phyloP scores from a whole-genome alignment of 1,140 invertebrate genomes.

The Thaumetopoea pityocampa region DNA sequence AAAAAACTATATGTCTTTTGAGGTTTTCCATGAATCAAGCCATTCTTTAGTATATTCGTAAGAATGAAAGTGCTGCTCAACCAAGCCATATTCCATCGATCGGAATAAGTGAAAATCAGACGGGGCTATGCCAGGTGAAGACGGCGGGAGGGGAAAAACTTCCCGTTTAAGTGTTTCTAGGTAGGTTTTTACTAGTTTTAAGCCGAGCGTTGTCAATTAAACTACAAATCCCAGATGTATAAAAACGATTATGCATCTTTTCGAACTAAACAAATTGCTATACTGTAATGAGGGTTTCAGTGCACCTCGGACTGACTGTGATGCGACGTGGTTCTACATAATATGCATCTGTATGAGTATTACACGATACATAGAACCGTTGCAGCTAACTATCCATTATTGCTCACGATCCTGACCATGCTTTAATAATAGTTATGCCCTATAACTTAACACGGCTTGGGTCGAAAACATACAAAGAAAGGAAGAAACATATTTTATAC shows the following conservation, averaged over 20 bases:
- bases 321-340: slow-evolving; percentile 43
- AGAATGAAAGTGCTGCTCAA: too few species aligned
- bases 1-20: too few species aligned
- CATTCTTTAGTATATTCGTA: too few species aligned
- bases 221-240: slow-evolving; percentile 70
- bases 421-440: slow-evolving; percentile 9
- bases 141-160: too few species aligned
- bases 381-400: slow-evolving; percentile 14
- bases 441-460: slow-evolving; percentile 13
- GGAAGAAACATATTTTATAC: too few species aligned
- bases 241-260: slow-evolving; percentile 66
- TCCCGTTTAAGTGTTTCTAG: too few species aligned
- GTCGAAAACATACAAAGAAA: slow-evolving; percentile 32
- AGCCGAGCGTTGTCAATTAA: too few species aligned
- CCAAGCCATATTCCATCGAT: too few species aligned
- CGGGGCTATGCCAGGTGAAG: too few species aligned
- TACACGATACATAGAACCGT: slow-evolving; percentile 22
- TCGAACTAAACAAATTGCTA: slow-evolving; percentile 52
- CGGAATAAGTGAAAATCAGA: too few species aligned
- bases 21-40: too few species aligned
- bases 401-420: slow-evolving; percentile 18
- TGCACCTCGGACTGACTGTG: slow-evolving; percentile 46
- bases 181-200: too few species aligned
- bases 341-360: slow-evolving; percentile 35
- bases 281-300: slow-evolving; percentile 36